Evolutionary conservation across 2,113 vertebrate genomes (phyloP).

Genomic region (Cyanoliseus patagonus): DNA sequence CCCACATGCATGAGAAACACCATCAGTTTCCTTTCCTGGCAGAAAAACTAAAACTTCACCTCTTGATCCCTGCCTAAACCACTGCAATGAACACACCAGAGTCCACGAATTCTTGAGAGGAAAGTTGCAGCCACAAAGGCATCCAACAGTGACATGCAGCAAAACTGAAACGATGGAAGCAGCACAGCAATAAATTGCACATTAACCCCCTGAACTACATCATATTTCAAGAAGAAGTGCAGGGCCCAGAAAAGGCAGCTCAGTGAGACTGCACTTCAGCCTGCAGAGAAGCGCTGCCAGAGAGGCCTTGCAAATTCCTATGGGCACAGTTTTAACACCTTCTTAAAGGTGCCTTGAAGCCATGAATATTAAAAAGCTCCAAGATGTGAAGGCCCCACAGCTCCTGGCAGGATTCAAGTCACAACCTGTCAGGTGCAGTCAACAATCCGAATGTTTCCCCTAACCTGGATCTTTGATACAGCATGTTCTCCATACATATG

Average conservation of each 20-base stretch:
- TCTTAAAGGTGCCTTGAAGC: background rate
- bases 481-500: background rate
- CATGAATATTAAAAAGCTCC: background rate
- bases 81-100: background rate
- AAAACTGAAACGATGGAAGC: background rate
- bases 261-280: background rate
- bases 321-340: background rate
- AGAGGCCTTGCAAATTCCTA: background rate
- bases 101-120: background rate
- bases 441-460: background rate
- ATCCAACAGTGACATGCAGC: background rate
- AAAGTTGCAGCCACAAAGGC: background rate
- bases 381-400: background rate
- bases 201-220: constrained; percentile 11
- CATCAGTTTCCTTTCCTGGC: background rate
- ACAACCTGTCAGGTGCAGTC: background rate
- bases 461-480: background rate
- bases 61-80: background rate
- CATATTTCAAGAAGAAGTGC: background rate
- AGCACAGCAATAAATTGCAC: constrained; percentile 6
- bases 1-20: background rate
- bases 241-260: background rate
- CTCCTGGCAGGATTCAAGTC: background rate
- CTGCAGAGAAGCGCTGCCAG: background rate
- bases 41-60: background rate